phyloP scores from a whole-genome alignment of 2,113 vertebrate genomes.

The Takifugu flavidus region DNA sequence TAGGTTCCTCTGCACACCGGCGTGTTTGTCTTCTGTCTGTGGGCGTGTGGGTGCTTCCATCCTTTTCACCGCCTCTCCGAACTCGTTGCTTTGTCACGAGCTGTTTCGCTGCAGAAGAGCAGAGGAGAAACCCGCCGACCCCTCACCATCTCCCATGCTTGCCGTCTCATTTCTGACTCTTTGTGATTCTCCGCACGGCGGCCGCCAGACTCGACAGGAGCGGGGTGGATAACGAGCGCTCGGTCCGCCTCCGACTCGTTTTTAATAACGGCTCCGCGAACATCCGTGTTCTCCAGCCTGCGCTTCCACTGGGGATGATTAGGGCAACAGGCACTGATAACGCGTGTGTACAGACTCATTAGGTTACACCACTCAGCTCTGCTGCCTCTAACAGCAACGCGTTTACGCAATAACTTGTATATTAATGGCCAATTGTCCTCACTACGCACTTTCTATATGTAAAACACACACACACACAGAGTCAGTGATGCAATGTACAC shows the following conservation, averaged over 20 bases:
- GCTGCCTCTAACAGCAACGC: too few species aligned
- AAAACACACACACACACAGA: conserved; percentile 18
- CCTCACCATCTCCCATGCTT: not conserved
- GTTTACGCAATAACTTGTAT: not conserved
- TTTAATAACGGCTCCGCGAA: conserved; percentile 11
- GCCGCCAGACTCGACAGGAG: conserved; percentile 26
- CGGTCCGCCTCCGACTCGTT: conserved; percentile 6
- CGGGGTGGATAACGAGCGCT: conserved; percentile 14
- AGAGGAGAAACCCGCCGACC: conserved; percentile 3
- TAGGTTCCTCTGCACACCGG: not conserved
- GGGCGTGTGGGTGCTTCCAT: not conserved
- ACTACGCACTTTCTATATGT: conserved; percentile 23
- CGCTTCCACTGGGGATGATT: conserved; percentile 29
- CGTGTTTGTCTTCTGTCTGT: too few species aligned
- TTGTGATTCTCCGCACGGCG: conserved; percentile 6
- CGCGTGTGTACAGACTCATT: conserved; percentile 4
- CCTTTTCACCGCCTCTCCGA: not conserved
- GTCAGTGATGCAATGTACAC: too few species aligned
- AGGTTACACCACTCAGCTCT: too few species aligned
- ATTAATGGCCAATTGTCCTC: conserved; percentile 17
- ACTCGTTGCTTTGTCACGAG: conserved; percentile 31
- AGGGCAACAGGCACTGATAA: conserved; percentile 20
- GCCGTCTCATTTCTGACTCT: conserved; percentile 4
- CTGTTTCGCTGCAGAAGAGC: conserved; percentile 21
- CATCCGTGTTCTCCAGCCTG: conserved; percentile 12